These are phyloP conservation scores for Parasteatoda tepidariorum DNA, from an alignment of 1,140 invertebrate genomes.

Conservation along the genomic window DNA sequence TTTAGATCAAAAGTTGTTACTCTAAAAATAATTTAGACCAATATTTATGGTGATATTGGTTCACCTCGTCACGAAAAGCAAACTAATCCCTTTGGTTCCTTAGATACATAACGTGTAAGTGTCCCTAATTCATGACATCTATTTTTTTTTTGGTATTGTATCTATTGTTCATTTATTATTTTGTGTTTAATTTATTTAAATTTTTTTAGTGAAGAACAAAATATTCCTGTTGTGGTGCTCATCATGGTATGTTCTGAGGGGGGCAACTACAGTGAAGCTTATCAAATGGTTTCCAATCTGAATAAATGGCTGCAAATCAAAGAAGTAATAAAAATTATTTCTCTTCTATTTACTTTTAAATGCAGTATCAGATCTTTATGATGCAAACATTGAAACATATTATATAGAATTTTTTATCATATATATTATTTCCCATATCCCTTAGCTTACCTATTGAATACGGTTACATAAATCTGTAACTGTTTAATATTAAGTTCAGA, in stretches of 20 bases:
- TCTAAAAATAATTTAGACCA: too few relatives aligned
- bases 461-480: too few relatives aligned
- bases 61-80: too few relatives aligned
- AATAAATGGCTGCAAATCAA: constrained; percentile 71
- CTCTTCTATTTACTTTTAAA: background rate
- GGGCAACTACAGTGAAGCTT: constrained; percentile 79
- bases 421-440: too few relatives aligned
- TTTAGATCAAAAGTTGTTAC: too few relatives aligned
- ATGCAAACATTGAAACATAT: too few relatives aligned
- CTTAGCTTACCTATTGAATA: too few relatives aligned
- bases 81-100: too few relatives aligned
- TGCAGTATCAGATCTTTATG: too few relatives aligned
- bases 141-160: background rate
- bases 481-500: too few relatives aligned
- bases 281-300: constrained; percentile 73
- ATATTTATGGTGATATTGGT: too few relatives aligned
- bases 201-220: constrained; percentile 63
- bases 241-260: constrained; percentile 82
- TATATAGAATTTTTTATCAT: too few relatives aligned
- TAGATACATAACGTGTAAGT: background rate
- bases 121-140: background rate
- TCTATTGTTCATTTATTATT: background rate
- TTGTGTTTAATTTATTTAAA: background rate
- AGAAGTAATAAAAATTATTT: constrained; percentile 13
- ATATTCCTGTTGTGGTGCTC: constrained; percentile 73